These are phyloP conservation scores for Sula dactylatra DNA, from an alignment of 2,113 vertebrate genomes.

Conservation along the genomic window DNA sequence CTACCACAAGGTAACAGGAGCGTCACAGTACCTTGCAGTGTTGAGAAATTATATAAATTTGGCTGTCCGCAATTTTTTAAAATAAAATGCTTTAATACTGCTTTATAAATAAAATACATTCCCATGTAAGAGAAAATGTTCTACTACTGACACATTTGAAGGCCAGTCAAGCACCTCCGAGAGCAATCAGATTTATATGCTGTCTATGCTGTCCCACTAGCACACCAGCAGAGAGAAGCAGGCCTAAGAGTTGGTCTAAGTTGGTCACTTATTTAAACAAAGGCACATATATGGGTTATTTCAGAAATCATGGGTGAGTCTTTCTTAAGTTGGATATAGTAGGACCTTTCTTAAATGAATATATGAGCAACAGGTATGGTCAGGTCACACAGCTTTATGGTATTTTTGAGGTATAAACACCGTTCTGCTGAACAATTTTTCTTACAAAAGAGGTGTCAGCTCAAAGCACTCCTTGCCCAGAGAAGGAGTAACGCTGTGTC, in stretches of 20 bases:
- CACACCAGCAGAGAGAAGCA: neutral
- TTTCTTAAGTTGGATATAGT: neutral
- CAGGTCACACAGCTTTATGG: neutral
- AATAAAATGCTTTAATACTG: neutral
- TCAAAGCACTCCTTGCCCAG: neutral
- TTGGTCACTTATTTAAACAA: neutral
- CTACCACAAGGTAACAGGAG: neutral
- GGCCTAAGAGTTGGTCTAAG: neutral
- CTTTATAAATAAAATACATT: neutral
- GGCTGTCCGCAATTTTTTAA: neutral
- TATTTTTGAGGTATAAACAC: neutral
- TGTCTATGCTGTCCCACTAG: neutral
- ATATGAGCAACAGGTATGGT: neutral
- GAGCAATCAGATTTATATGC: neutral
- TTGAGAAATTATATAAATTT: neutral
- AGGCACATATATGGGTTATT: neutral
- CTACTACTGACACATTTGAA: neutral
- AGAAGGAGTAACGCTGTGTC: neutral
- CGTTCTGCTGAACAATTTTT: neutral
- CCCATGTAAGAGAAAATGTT: neutral
- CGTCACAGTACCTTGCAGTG: neutral
- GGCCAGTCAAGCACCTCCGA: neutral
- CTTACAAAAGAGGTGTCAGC: neutral
- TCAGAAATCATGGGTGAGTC: neutral
- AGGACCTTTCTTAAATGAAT: neutral